These are phyloP conservation scores for Luffia ferchaultella DNA, from an alignment of 2,888 invertebrate species.

Conservation along the genomic window DNA sequence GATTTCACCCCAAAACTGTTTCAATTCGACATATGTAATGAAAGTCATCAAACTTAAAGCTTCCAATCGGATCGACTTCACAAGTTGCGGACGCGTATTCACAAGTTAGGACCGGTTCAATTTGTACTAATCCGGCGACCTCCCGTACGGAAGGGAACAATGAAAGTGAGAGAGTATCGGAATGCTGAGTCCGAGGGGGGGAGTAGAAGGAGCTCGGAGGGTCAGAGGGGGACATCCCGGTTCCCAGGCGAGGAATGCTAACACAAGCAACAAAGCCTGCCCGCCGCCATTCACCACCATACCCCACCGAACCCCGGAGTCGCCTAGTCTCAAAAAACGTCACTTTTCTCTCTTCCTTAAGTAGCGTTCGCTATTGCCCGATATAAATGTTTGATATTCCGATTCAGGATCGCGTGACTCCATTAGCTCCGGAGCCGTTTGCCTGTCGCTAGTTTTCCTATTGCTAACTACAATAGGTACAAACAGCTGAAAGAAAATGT, in stretches of 20 bases:
- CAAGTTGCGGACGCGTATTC: too few relatives aligned
- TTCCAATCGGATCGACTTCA: too few relatives aligned
- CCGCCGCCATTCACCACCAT: slow-evolving; percentile 56
- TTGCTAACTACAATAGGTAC: too few relatives aligned
- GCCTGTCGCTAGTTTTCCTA: too few relatives aligned
- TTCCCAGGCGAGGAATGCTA: slow-evolving; percentile 65
- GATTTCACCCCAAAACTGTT: too few relatives aligned
- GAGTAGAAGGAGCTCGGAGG: slow-evolving; percentile 24
- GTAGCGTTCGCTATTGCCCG: slow-evolving; percentile 34
- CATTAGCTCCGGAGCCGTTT: too few relatives aligned
- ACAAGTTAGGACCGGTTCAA: slow-evolving; percentile 53
- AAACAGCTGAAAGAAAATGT: too few relatives aligned
- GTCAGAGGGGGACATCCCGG: slow-evolving; percentile 42
- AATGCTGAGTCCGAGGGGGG: slow-evolving; percentile 41
- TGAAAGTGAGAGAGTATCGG: slow-evolving; percentile 64
- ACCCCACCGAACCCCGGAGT: slow-evolving; percentile 16
- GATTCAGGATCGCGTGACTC: slow-evolving; percentile 29
- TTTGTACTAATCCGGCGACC: slow-evolving; percentile 52
- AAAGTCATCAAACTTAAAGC: too few relatives aligned
- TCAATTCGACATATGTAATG: too few relatives aligned
- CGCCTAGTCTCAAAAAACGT: slow-evolving; percentile 13
- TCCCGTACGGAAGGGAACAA: slow-evolving; percentile 61
- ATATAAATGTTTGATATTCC: slow-evolving; percentile 31
- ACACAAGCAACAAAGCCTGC: slow-evolving; percentile 61
- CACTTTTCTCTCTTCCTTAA: slow-evolving; percentile 47